Percentiles rank a stretch among this genome's conserved stretches.
Evolutionary conservation across 2,113 vertebrate species (phyloP).

Genomic region (Himantopus leucocephalus): DNA sequence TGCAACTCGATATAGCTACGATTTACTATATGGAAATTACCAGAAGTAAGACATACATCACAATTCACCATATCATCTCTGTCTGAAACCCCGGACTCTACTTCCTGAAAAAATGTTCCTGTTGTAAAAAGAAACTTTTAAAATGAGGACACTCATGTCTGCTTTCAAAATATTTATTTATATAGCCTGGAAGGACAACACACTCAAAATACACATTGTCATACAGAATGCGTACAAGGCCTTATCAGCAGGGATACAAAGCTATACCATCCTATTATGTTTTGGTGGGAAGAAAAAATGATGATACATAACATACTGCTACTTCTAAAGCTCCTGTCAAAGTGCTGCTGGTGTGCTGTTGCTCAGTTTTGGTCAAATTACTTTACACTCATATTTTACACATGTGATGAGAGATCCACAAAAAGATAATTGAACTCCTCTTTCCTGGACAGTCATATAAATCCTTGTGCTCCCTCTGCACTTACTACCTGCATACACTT

Average conservation of each 20-base stretch:
- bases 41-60: neutral
- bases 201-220: neutral
- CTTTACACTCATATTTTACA: slow-evolving; percentile 10
- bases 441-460: slow-evolving; percentile 10
- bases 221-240: neutral
- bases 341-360: slow-evolving; percentile 34
- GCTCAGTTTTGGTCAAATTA: slow-evolving; percentile 43
- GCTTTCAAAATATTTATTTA: neutral
- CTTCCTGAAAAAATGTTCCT: neutral
- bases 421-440: neutral
- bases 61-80: neutral
- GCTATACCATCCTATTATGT: neutral
- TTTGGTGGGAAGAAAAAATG: neutral
- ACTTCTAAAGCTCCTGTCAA: slow-evolving; percentile 52
- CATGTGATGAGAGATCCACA: slow-evolving; percentile 23
- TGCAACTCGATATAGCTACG: neutral
- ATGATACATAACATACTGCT: slow-evolving; percentile 25
- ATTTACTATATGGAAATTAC: neutral
- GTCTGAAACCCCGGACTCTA: neutral
- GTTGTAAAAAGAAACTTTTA: neutral
- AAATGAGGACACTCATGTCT: neutral
- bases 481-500: slow-evolving; percentile 48
- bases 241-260: slow-evolving; percentile 1
- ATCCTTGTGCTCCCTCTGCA: neutral
- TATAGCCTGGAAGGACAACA: neutral